Evolutionary conservation across 2,888 invertebrate species (phyloP).

Genomic region (Phytoseiulus persimilis): DNA sequence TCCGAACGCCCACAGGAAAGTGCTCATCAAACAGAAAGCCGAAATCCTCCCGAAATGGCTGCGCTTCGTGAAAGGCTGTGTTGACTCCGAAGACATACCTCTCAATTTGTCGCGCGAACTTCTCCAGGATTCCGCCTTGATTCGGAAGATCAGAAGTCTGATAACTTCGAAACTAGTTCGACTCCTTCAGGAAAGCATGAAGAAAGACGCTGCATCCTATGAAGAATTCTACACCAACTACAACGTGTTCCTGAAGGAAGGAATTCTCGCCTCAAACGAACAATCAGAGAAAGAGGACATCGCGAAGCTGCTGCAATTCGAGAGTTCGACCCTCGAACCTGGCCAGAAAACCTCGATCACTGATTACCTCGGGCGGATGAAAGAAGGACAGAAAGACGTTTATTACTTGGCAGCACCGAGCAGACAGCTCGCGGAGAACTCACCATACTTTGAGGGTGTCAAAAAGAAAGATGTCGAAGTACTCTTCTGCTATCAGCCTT

Average conservation of each 20-base stretch:
- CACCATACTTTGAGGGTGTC: conserved; percentile 87
- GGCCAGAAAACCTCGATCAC: conserved; percentile 64
- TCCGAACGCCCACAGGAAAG: conserved; percentile 59
- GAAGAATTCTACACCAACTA: conserved; percentile 82
- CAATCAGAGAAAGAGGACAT: conserved; percentile 82
- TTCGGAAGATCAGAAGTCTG: conserved; percentile 71
- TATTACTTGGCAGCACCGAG: conserved; percentile 90
- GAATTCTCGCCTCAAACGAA: conserved; percentile 75
- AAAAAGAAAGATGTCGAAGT: conserved; percentile 81
- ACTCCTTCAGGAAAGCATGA: conserved; percentile 73
- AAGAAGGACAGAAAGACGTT: conserved; percentile 71
- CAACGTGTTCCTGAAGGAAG: conserved; percentile 85
- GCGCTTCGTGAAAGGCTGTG: conserved; percentile 80
- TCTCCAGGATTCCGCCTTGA: conserved; percentile 82
- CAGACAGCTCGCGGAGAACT: conserved; percentile 80
- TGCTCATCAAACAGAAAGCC: conserved; percentile 81
- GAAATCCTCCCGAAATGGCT: conserved; percentile 89
- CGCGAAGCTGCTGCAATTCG: conserved; percentile 77
- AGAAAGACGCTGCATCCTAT: conserved; percentile 71
- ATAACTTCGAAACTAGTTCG: conserved; percentile 72
- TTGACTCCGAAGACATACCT: conserved; percentile 97
- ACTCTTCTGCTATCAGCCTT: conserved; percentile 89
- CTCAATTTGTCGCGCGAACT: conserved; percentile 90
- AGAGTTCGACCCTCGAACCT: conserved; percentile 68
- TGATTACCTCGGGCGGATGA: conserved; percentile 70